These are phyloP conservation scores for Phaethon lepturus DNA, from an alignment of 2,113 vertebrate genomes.

Conservation along the genomic window DNA sequence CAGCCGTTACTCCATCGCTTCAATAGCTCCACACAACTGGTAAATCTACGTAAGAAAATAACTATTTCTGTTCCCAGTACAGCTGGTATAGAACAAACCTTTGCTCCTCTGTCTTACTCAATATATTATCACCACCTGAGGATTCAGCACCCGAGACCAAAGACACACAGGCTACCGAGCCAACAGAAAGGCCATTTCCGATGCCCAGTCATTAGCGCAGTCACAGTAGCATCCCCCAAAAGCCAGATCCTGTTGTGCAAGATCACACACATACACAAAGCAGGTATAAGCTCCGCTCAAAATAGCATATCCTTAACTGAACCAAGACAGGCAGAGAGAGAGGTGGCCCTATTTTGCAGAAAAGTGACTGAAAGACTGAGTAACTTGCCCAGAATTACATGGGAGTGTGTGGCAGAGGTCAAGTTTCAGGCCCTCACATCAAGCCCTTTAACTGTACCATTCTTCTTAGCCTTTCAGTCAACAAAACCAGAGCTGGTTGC, in stretches of 20 bases:
- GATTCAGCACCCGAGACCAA: not conserved
- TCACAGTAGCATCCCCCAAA: not conserved
- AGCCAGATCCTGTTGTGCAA: not conserved
- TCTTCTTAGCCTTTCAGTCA: not conserved
- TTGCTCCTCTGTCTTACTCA: not conserved
- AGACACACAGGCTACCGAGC: not conserved
- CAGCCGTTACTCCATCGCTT: not conserved
- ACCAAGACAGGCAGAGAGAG: not conserved
- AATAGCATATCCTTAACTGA: not conserved
- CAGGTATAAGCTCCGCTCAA: not conserved
- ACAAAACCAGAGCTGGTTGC: no score
- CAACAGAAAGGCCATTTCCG: not conserved
- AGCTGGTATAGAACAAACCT: not conserved
- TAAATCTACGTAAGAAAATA: not conserved
- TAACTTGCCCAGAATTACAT: not conserved
- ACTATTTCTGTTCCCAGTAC: not conserved
- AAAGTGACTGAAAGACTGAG: not conserved
- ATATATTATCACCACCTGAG: not conserved
- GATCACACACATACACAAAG: not conserved
- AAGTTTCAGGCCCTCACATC: not conserved
- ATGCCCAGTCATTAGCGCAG: rapidly evolving
- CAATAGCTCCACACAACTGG: not conserved
- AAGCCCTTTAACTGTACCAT: not conserved
- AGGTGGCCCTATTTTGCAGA: not conserved
- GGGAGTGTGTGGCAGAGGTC: not conserved